Percentiles rank a stretch among this genome's conserved stretches.
Evolutionary conservation across 1,140 invertebrate genomes (phyloP).

Genomic region (Meloidogyne hapla): DNA sequence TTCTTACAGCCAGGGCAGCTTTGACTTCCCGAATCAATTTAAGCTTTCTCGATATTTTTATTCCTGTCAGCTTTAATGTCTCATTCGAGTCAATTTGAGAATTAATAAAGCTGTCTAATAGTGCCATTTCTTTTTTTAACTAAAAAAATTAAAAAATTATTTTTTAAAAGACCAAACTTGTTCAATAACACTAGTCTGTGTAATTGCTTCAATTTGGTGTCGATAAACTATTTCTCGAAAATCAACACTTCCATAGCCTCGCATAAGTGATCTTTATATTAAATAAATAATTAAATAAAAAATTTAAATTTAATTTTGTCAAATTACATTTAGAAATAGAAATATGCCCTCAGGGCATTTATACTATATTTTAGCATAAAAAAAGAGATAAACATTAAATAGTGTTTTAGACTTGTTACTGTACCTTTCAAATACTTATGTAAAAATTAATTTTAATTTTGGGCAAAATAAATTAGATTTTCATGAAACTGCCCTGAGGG

Average conservation of each 20-base stretch:
- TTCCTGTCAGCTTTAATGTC: not conserved
- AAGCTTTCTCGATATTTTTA: not conserved
- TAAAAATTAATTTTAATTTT: too few relatives aligned
- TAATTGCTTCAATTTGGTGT: slow-evolving; percentile 18
- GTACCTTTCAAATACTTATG: too few relatives aligned
- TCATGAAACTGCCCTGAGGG: too few relatives aligned
- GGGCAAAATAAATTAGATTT: too few relatives aligned
- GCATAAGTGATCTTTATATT: slow-evolving; percentile 33
- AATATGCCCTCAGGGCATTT: too few relatives aligned
- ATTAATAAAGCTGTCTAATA: not conserved
- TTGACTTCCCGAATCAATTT: not conserved
- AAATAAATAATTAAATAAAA: not conserved
- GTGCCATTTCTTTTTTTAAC: not conserved
- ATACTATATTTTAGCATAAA: too few relatives aligned
- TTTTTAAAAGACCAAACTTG: not conserved
- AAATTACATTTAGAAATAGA: too few relatives aligned
- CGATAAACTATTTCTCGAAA: slow-evolving; percentile 33
- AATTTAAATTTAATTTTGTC: too few relatives aligned
- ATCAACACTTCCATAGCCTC: slow-evolving; percentile 39
- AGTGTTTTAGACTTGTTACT: too few relatives aligned
- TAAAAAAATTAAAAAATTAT: not conserved
- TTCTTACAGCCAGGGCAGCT: not conserved
- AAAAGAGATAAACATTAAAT: too few relatives aligned
- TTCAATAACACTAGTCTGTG: not conserved
- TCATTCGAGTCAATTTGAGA: not conserved